Evolutionary conservation across 2,113 vertebrate genomes (phyloP).

Genomic region (Ophiodon elongatus): DNA sequence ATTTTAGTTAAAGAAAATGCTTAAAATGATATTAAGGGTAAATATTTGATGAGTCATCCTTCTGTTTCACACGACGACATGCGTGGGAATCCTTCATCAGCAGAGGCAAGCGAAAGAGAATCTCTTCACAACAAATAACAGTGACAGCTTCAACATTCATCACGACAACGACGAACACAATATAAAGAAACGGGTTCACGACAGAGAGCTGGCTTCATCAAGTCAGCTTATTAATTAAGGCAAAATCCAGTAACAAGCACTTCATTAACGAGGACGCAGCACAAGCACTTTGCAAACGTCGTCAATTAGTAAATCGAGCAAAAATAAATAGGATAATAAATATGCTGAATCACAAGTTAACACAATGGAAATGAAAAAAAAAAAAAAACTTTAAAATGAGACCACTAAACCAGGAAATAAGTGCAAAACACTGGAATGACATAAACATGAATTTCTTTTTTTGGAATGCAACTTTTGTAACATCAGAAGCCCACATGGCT

Average conservation of each 20-base stretch:
- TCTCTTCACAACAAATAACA: background rate
- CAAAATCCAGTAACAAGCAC: conserved; percentile 34
- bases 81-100: background rate
- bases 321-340: conserved; percentile 67
- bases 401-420: background rate
- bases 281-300: conserved; percentile 2
- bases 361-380: background rate
- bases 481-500: background rate
- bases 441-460: background rate
- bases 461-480: conserved; percentile 24
- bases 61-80: background rate
- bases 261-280: conserved; percentile 9
- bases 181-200: background rate
- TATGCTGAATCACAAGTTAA: conserved; percentile 18
- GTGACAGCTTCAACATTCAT: conserved; percentile 1
- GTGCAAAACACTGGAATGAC: conserved; percentile 41
- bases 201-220: no score
- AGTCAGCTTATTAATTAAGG: conserved; percentile 18
- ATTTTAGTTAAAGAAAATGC: background rate
- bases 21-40: background rate
- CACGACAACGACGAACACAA: background rate
- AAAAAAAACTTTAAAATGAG: background rate
- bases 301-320: conserved; percentile 22
- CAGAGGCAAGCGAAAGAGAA: background rate
- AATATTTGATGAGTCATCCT: background rate